Evolutionary conservation across 2,113 vertebrate genomes (phyloP).

Genomic region (Rostratula benghalensis): DNA sequence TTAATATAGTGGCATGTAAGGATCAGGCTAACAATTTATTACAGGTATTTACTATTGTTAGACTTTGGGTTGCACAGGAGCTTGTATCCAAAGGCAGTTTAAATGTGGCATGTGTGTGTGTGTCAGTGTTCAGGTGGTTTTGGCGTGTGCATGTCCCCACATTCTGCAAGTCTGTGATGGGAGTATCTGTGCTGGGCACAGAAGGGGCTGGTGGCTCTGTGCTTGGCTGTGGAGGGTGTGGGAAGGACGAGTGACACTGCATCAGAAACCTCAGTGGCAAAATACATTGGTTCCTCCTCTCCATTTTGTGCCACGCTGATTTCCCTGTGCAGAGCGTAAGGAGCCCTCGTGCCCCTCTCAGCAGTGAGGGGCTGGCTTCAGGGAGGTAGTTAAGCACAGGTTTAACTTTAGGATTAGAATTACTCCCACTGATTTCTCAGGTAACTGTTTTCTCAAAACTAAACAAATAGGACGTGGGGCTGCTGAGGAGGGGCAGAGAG

Average conservation of each 20-base stretch:
- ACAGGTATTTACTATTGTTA: conserved; percentile 17
- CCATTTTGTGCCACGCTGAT: background rate
- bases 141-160: rapidly evolving
- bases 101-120: rapidly evolving
- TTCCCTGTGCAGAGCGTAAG: rapidly evolving
- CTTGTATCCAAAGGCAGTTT: background rate
- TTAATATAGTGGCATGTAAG: conserved; percentile 5
- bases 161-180: background rate
- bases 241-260: background rate
- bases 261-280: background rate
- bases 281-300: background rate
- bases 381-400: background rate
- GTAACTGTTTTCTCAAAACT: background rate
- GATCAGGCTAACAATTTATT: conserved; percentile 27
- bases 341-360: background rate
- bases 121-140: background rate
- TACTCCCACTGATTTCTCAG: background rate
- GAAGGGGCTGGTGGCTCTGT: background rate
- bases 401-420: background rate
- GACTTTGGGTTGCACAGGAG: background rate
- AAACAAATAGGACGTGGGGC: background rate
- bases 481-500: background rate
- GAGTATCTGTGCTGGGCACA: background rate
- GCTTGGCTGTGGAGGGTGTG: background rate
- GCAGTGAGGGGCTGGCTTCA: background rate